Base-by-base conservation (phyloP, 2,797 vertebrate species). In the Clarias platycephalus region DNA sequence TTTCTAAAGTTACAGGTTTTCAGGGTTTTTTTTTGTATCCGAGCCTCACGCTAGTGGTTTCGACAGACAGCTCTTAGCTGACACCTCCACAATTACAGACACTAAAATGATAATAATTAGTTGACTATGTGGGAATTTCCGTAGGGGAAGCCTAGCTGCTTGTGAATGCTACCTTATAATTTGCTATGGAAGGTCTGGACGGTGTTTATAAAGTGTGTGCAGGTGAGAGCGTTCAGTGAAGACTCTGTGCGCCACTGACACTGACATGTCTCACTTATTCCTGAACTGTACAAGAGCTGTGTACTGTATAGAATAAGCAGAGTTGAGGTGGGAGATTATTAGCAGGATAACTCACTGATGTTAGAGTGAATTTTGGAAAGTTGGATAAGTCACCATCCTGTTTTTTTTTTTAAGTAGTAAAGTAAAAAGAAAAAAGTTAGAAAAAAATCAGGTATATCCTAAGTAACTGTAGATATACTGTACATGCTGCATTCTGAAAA, bases 101-200 rank as follows among this genome's bases (percentile, higher is more conserved):
- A 74, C 82, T 86, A 82, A 89, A 94, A 93, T 94, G 83, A 94
- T 92, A 90, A 92, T 92, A 85, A 93, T 94, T 90, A 92, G 89
- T 93, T 89, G 87, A 91, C 90, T 92, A 90, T 90, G 89, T 90
- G 93, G 94, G 94, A 87, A 92, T 92, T 94, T 94, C 94, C 94
- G 89, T 84, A 58, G 44, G 86, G 84, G 90, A 83, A 85, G 49
- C 87, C 92, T 89, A 87, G 80, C 93, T 89, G n/a, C 24, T 20
- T 58, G 26, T 64, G 44, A 89, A 88, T 88, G 85, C 87, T 87
- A 90, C 91, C 91, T 91, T 87, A 86, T 89, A 86, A 91, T 92
- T 90, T 87, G n/a, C 13, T 31, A 26, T 16, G 20, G 20, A 84
- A 55, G 60, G 58, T 75, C 64, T 58, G 28, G 66, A 22, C 24